Evolutionary conservation across 2,797 vertebrate genomes (phyloP).

Genomic region (Chaetophractus vellerosus): DNA sequence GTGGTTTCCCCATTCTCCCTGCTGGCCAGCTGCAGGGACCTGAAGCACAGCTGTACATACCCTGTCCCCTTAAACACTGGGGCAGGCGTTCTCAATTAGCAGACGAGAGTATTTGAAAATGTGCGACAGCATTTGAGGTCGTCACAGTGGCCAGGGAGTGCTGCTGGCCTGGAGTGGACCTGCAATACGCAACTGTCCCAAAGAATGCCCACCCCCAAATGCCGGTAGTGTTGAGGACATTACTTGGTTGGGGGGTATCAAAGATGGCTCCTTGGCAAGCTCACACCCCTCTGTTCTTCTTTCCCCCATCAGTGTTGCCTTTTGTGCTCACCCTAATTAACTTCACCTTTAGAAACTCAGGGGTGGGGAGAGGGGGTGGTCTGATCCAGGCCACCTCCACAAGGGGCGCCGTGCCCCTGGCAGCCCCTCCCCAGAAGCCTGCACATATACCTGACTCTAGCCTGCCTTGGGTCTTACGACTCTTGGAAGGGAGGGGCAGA

Average conservation of each 20-base stretch:
- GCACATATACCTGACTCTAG: neutral
- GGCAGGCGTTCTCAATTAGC: neutral
- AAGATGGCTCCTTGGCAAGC: neutral
- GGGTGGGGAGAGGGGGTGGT: neutral
- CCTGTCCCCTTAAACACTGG: neutral
- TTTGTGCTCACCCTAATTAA: neutral
- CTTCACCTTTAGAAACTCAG: neutral
- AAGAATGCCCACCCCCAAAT: neutral
- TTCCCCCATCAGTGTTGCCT: neutral
- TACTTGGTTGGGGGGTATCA: neutral
- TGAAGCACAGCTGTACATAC: neutral
- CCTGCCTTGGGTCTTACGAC: neutral
- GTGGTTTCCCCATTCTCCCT: neutral
- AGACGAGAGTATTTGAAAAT: constrained; percentile 11
- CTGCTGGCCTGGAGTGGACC: neutral
- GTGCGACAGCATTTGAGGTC: neutral
- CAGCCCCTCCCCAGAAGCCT: neutral
- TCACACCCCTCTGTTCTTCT: neutral
- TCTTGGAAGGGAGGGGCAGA: constrained; percentile 3
- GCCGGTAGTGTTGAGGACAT: neutral
- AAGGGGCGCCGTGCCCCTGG: neutral
- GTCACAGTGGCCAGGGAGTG: neutral
- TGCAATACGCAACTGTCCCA: neutral
- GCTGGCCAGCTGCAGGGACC: neutral
- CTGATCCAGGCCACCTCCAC: constrained; percentile 8